A percentile compares a stretch with the other conserved stretches of the same genome.
phyloP scores from a whole-genome alignment of 2,888 invertebrate species.

The Oligia latruncula region DNA sequence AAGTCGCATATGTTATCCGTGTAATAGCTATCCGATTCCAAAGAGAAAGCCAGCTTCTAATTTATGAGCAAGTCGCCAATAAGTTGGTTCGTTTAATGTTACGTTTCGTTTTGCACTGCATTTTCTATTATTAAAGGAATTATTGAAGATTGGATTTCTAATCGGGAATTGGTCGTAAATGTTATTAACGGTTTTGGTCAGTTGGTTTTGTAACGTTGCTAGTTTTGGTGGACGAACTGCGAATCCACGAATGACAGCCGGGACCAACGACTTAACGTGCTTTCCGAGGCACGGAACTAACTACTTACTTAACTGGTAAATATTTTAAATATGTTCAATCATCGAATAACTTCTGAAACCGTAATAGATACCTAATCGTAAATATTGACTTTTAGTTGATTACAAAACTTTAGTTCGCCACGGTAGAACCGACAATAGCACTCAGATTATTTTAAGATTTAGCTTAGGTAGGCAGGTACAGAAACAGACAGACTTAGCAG shows the following conservation, averaged over 20 bases:
- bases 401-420: neutral
- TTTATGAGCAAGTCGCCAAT: slow-evolving; percentile 58
- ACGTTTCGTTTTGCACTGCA: slow-evolving; percentile 59
- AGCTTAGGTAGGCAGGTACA: neutral
- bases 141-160: slow-evolving; percentile 61
- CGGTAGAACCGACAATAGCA: neutral
- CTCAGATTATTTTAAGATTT: slow-evolving; percentile 7
- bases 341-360: neutral
- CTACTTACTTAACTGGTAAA: neutral
- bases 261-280: too few species aligned
- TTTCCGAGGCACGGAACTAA: too few species aligned
- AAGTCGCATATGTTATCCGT: slow-evolving; percentile 68
- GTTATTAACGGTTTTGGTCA: slow-evolving; percentile 38
- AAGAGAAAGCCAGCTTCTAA: slow-evolving; percentile 56
- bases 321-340: neutral
- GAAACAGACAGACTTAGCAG: neutral
- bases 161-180: slow-evolving; percentile 47
- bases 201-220: slow-evolving; percentile 14
- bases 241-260: too few species aligned
- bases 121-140: slow-evolving; percentile 63
- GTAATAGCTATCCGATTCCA: slow-evolving; percentile 64
- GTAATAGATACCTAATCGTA: neutral
- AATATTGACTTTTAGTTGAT: slow-evolving; percentile 10
- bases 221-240: neutral
- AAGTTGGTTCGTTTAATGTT: slow-evolving; percentile 58